Base-by-base conservation (phyloP, 2,888 invertebrate genomes). In the Rapana venosa region DNA sequence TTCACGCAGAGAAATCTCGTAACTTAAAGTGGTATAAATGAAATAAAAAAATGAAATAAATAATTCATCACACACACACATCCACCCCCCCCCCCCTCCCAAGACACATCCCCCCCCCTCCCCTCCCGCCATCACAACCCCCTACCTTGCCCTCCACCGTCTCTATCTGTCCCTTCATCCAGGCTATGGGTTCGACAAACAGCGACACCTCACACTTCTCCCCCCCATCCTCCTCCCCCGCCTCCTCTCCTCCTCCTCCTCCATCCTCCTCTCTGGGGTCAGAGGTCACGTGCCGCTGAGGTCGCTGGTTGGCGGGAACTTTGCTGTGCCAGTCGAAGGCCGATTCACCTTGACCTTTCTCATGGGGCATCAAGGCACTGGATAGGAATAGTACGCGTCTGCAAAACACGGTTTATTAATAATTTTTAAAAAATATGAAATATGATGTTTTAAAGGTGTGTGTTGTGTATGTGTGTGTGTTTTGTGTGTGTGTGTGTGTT, bases 151-250 rank as follows among this genome's bases (percentile, higher is more conserved):
- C 98, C 94, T 98, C 97, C 26, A 97, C 97, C 13, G 90, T 86
- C 90, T 97, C 97, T 93, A 97, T 96, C 85, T 98, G 97, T 94
- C 97, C 97, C 87, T 97, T 97, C 98, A 98, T 98, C 98, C 99
- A 99, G 22, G 97, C 97, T 95, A 98, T 97, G 0, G 99, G 99
- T 96, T 98, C 98, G 91, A 98, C 97, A 96, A 98, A 99, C 96
- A 98, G 97, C 93, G 98, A 98, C 94, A 97, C 97, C 6, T 97
- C 97, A 95, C 98, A 98, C 17, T 87, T 81, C 61, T 61, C 87
- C 84, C 90, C 89, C 26, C n/a, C n/a, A 47, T 85, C 0, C 20
- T 47, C n/a, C 58, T 58, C 56, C 88, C 84, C 87, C 58, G 88
- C 22, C 22, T 13, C 35, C 61, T 61, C 61, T 61, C 61, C 61